Evolutionary conservation across 2,888 invertebrate species (phyloP), one percentile per base, ranked within the genome.

Genomic region (Coelopa pilipes): DNA sequence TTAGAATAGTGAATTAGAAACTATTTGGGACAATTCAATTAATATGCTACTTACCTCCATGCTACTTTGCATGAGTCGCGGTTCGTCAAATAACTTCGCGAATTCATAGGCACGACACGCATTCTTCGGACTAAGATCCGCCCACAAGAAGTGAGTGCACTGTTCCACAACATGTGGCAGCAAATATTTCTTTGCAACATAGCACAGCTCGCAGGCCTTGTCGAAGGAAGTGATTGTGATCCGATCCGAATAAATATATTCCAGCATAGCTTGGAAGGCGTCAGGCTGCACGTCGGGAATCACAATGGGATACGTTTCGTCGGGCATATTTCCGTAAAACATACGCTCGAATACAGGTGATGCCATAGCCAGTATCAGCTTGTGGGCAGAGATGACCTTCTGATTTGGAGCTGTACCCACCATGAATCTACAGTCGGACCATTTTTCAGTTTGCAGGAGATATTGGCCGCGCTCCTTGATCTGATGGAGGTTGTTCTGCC

Each of bases 101-200:
- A 96, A 96, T 84, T 96, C 95, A 82, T 94, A 95, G 0, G 95
- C 95, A 66, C 95, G 88, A 78, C 95, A 95, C 0, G 94, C 95
- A 87, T 95, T 95, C 81, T 92, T 92, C 0, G 94, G 93, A 74
- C 85, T 86, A 1, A 88, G 74, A 77, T 86, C 87, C 0, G 93
- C 92, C 94, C 95, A 95, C n/a, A 96, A 88, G 82, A 92, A 95
- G 76, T 92, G 91, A 0, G 94, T 95, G 83, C 96, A 96, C 80
- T 94, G 92, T 78, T 94, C 93, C 0, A 95, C 94, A 11, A 96
- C 89, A 85, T 93, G 92, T 0, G 95, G 95, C 72, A 96, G 85
- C 93, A 96, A 94, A 81, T 96, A 96, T 82, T 96, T 96, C 82
- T 96, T 96, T 12, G 95, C 95, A 72, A 93, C 94, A 85, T 96